Conservation (phyloP, 2,888 invertebrate genomes). For the Noctua janthe region DNA sequence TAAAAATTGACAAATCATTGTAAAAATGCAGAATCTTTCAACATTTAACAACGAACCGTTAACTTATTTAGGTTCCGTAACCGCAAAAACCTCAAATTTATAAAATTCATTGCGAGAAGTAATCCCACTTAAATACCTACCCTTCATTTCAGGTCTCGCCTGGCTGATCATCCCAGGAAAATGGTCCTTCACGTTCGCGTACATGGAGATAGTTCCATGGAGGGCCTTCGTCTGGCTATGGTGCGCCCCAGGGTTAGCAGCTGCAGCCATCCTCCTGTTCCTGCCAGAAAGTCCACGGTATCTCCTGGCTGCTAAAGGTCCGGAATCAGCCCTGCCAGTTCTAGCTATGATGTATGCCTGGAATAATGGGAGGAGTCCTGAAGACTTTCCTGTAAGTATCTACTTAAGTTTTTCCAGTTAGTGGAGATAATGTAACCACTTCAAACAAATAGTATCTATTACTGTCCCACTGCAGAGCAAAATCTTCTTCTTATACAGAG, state of each 20-base stretch:
- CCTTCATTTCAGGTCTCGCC: slow-evolving; percentile 90
- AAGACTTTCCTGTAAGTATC: slow-evolving; percentile 86
- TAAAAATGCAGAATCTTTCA: not conserved
- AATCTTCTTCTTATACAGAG: no score
- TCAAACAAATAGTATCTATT: no score
- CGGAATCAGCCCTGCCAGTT: slow-evolving; percentile 91
- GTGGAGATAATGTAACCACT: no score
- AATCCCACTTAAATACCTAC: not conserved
- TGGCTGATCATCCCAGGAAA: slow-evolving; percentile 92
- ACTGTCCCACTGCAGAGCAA: no score
- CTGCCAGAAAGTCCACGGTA: slow-evolving; percentile 95
- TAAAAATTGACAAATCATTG: not conserved
- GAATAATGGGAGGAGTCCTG: slow-evolving; percentile 74
- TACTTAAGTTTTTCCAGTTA: no score
- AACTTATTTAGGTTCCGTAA: not conserved
- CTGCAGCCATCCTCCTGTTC: slow-evolving; percentile 89
- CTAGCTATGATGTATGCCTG: slow-evolving; percentile 91
- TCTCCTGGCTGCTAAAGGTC: slow-evolving; percentile 91
- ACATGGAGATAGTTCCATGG: slow-evolving; percentile 93
- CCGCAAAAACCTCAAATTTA: not conserved
- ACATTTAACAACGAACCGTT: not conserved
- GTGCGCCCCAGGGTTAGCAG: slow-evolving; percentile 91
- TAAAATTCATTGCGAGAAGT: not conserved
- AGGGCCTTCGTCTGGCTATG: slow-evolving; percentile 92
- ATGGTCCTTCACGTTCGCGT: slow-evolving; percentile 83